Base-by-base conservation (phyloP, 1,140 invertebrate species). In the Drosophila repleta region DNA sequence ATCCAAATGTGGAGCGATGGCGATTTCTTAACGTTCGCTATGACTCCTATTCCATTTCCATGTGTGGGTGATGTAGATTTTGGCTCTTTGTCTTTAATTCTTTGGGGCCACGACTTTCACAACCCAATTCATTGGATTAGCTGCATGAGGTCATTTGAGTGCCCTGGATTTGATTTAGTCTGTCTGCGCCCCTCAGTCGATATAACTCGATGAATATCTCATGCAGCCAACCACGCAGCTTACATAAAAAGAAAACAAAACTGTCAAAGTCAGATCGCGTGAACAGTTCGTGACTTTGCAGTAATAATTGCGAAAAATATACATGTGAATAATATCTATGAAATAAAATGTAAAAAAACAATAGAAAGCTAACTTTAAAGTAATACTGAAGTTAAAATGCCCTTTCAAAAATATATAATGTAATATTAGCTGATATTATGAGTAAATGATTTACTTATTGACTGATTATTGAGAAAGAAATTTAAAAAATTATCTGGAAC, bases 211-310 rank as follows among this genome's bases (percentile, higher is more conserved):
- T 53, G 66, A 87, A 87, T 85, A 81, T 87, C 81, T 77, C 82
- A 85, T 77, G 68, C 74, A 77, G 55, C 74, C 20, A 17, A 11
- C 51, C 66, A 52, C 32, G 45, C 10, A 51, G 39, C 56, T 76
- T 73, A 68, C 29, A 62, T 73, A 76, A 76, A 71, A 53, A 20
- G 66, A 45, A 69, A 73, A 77, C 67, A 74, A 84, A 80, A 65
- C 58, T 64, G 55, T 67, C 55, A 65, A 39, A 78, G 74, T 80
- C 76, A 46, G 32, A 62, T 62, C 65, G 32, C 71, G 41, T 48
- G 48, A 61, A 80, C 45, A 64, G 45, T 81, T 68, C 81, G 82
- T 85, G 82, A 87, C 81, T 81, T 35, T 87, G 81, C 81, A 64
- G 77, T 82, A 84, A 84, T 56, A 76, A 69, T 66, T 41, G 57